Percentiles rank a stretch among this genome's conserved stretches.
Conservation (phyloP, 2,113 vertebrate species). For the Nothocercus nigrocapillus region DNA sequence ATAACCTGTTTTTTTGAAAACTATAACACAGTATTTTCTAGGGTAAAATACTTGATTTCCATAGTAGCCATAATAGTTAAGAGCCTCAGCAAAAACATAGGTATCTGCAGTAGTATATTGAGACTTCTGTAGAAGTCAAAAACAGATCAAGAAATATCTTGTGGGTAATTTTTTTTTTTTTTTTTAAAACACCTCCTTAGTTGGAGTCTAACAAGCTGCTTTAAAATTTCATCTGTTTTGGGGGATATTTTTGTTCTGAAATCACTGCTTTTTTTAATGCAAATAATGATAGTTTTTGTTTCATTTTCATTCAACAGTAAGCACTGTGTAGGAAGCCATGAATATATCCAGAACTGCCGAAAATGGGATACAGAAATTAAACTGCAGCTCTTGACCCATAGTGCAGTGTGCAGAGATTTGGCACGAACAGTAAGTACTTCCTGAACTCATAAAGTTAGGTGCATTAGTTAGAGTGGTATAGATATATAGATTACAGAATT, state of each 20-base stretch:
- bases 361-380: constrained; percentile 97
- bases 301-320: constrained; percentile 80
- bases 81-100: not conserved
- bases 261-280: not conserved
- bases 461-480: not conserved
- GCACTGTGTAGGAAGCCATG: constrained; percentile 95
- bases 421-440: constrained; percentile 87
- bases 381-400: constrained; percentile 88
- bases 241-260: not conserved
- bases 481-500: not conserved
- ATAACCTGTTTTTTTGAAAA: not conserved
- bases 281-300: not conserved
- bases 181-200: not conserved
- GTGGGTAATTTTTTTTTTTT: not conserved
- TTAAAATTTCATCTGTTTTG: not conserved
- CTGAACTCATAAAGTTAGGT: not conserved
- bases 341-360: constrained; percentile 95
- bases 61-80: not conserved
- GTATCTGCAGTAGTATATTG: not conserved
- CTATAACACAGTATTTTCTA: not conserved
- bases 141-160: not conserved
- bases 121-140: not conserved
- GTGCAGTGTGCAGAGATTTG: constrained; percentile 86
- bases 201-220: not conserved
- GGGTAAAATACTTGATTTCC: not conserved